Conservation (phyloP, 2,888 invertebrate genomes). For the Ryuthela nishihirai region DNA sequence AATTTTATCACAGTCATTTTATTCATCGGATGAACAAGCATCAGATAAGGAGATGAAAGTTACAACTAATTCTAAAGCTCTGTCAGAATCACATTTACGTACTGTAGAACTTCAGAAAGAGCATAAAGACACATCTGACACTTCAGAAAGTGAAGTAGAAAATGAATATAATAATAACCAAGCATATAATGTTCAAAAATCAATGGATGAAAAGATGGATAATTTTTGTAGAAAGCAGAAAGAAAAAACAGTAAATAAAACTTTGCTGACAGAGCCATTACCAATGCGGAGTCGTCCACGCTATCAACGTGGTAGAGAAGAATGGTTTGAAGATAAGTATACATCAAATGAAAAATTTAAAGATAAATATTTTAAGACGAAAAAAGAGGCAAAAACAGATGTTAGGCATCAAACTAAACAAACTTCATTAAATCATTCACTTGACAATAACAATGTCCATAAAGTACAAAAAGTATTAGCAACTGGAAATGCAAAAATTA, state of each 20-base stretch:
- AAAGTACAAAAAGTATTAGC: not conserved
- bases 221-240: not conserved
- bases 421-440: not conserved
- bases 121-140: too few species aligned
- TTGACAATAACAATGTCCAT: too few species aligned
- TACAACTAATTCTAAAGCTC: too few species aligned
- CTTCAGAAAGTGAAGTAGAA: too few species aligned
- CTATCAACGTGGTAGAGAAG: constrained; percentile 8
- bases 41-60: too few species aligned
- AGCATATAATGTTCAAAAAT: not conserved
- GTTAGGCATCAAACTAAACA: not conserved
- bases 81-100: too few species aligned
- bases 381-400: not conserved
- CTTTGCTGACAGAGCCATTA: constrained; percentile 9
- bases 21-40: not conserved
- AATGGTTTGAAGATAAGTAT: constrained; percentile 1
- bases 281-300: constrained; percentile 3
- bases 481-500: not conserved
- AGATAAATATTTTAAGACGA: not conserved
- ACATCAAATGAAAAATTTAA: not conserved
- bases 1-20: constrained; percentile 5
- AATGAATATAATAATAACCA: not conserved
- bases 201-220: not conserved
- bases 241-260: constrained; percentile 3
- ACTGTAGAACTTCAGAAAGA: too few species aligned